Percentiles rank a stretch among this genome's conserved stretches.
phyloP scores from a whole-genome alignment of 2,888 invertebrate species.

The Drosophila barbarae region DNA sequence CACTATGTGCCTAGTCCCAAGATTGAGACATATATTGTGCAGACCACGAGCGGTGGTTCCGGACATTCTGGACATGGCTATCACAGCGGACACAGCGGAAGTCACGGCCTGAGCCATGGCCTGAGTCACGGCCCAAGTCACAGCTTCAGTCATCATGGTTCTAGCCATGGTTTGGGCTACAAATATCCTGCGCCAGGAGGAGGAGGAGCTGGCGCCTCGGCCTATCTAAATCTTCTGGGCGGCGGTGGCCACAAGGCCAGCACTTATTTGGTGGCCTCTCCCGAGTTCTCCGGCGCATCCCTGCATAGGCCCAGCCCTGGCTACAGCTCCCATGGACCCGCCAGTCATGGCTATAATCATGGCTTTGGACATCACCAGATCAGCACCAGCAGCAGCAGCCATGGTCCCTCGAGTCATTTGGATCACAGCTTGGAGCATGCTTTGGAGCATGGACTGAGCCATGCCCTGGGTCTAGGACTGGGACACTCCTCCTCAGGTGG shows the following conservation, averaged over 20 bases:
- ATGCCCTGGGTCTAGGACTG: slow-evolving; percentile 18
- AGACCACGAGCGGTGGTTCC: slow-evolving; percentile 39
- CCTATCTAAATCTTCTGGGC: slow-evolving; percentile 35
- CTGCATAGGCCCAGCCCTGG: slow-evolving; percentile 13
- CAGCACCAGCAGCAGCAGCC: slow-evolving; percentile 1
- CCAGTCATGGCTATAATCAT: slow-evolving; percentile 13
- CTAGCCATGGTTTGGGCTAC: slow-evolving; percentile 31
- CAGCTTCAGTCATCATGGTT: slow-evolving; percentile 18
- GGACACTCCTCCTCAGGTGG: not conserved
- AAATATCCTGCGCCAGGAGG: slow-evolving; percentile 37
- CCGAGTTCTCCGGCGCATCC: slow-evolving; percentile 28
- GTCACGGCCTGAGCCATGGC: slow-evolving; percentile 8
- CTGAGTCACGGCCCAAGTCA: slow-evolving; percentile 2
- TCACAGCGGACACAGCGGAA: not conserved
- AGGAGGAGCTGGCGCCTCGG: slow-evolving; percentile 11
- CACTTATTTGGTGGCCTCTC: slow-evolving; percentile 49
- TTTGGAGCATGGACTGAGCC: slow-evolving; percentile 22
- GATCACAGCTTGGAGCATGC: slow-evolving; percentile 42
- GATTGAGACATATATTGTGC: slow-evolving; percentile 69
- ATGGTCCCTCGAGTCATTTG: slow-evolving; percentile 14
- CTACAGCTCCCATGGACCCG: slow-evolving; percentile 3
- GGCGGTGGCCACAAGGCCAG: slow-evolving; percentile 44
- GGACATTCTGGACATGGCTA: slow-evolving; percentile 11
- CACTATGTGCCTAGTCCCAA: slow-evolving; percentile 46
- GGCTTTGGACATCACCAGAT: slow-evolving; percentile 17